phyloP scores from a whole-genome alignment of 1,140 invertebrate genomes.

The Luehdorfia chinensis region DNA sequence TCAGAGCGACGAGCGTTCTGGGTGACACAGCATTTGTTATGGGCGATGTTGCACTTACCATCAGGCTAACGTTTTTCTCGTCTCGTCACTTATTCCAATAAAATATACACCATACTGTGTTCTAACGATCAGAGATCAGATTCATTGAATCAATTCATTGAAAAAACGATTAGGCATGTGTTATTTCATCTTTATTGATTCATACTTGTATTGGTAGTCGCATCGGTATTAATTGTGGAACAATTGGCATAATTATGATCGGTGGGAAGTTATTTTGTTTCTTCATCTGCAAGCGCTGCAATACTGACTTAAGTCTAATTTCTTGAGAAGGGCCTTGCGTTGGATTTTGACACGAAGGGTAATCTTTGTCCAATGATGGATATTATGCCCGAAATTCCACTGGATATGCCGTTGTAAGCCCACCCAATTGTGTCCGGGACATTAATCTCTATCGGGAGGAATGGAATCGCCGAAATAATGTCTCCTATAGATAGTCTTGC shows the following conservation, averaged over 20 bases:
- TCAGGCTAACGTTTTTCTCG: no score
- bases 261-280: background rate
- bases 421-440: slow-evolving; percentile 67
- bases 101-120: no score
- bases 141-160: no score
- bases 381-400: slow-evolving; percentile 51
- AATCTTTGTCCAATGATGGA: slow-evolving; percentile 47
- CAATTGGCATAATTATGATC: background rate
- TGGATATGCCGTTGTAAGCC: slow-evolving; percentile 54
- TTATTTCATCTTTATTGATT: no score
- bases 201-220: slow-evolving; percentile 7
- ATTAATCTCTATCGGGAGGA: slow-evolving; percentile 71
- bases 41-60: no score
- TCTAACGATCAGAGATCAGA: no score
- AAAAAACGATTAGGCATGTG: no score
- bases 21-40: no score
- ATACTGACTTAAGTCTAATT: background rate
- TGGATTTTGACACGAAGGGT: slow-evolving; percentile 28
- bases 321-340: background rate
- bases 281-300: background rate
- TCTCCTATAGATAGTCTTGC: slow-evolving; percentile 48
- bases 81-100: no score
- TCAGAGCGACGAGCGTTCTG: no score
- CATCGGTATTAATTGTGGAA: slow-evolving; percentile 5
- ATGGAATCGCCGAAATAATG: slow-evolving; percentile 62